phyloP scores from a whole-genome alignment of 1,140 invertebrate species.

The Leptinotarsa defecta region DNA sequence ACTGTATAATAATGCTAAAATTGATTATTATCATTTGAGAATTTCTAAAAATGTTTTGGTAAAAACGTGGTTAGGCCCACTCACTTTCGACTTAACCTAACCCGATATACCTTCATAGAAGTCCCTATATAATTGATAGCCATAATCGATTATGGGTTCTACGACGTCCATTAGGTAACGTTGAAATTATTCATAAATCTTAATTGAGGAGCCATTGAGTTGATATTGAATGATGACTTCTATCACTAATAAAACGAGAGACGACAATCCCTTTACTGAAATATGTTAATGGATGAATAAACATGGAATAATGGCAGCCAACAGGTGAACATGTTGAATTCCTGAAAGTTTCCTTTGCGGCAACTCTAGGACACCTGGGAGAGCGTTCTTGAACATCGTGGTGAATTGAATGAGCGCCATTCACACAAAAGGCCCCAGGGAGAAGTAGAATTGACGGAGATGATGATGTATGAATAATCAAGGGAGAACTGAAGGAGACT shows the following conservation, averaged over 20 bases:
- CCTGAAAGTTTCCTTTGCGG: neutral
- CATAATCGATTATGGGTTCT: no score
- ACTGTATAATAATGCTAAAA: no score
- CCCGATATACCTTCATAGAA: no score
- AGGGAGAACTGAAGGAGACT: neutral
- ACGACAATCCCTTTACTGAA: neutral
- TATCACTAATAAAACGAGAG: neutral
- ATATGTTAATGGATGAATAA: neutral
- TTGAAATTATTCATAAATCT: no score
- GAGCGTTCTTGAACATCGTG: neutral
- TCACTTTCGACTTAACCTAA: no score
- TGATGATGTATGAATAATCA: neutral
- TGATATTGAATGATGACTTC: no score
- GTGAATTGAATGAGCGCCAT: neutral
- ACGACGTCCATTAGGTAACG: no score
- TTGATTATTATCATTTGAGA: no score
- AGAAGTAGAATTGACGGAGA: neutral
- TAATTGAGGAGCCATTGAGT: no score
- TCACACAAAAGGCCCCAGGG: neutral
- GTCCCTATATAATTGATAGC: no score
- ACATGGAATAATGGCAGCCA: conserved; percentile 3
- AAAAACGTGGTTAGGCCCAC: no score
- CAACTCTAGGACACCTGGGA: neutral
- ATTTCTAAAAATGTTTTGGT: no score
- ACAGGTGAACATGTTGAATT: neutral